A percentile compares a stretch with the other conserved stretches of the same genome.
phyloP scores from a whole-genome alignment of 2,113 vertebrate species.

The Sterna hirundo region DNA sequence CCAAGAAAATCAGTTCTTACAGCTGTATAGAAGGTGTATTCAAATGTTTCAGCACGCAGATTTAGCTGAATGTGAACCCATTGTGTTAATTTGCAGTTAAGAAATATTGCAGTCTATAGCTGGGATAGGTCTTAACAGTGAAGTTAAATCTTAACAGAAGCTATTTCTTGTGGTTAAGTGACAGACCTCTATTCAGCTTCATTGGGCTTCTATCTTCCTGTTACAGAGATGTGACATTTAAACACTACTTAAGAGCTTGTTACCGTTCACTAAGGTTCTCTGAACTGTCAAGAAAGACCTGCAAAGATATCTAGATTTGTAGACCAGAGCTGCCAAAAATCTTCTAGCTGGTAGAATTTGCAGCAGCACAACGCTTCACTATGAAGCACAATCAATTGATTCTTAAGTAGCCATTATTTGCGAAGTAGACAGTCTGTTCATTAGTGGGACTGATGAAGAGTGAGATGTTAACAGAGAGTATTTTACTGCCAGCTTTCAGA shows the following conservation, averaged over 20 bases:
- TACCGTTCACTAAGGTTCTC: not conserved
- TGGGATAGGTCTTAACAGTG: not conserved
- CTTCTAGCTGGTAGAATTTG: not conserved
- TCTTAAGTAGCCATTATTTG: constrained; percentile 8
- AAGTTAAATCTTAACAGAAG: not conserved
- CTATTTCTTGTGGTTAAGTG: not conserved
- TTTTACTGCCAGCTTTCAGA: constrained; percentile 5
- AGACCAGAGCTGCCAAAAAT: not conserved
- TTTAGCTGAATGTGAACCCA: not conserved
- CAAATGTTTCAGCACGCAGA: not conserved
- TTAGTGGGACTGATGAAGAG: constrained; percentile 20
- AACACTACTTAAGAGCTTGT: not conserved
- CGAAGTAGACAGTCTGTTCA: not conserved
- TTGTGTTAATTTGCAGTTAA: not conserved
- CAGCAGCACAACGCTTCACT: not conserved
- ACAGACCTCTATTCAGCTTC: not conserved
- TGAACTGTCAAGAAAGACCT: not conserved
- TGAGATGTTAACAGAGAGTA: not conserved
- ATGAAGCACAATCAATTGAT: not conserved
- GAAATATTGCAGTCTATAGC: not conserved
- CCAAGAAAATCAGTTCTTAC: not conserved
- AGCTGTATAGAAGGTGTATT: not conserved
- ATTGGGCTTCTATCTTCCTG: not conserved
- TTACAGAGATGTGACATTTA: not conserved
- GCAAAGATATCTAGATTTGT: not conserved